Evolutionary conservation across 30 jellyfish, hydroid and myxozoan genomes (phyloP).

Genomic region (Turritopsis dohrnii): DNA sequence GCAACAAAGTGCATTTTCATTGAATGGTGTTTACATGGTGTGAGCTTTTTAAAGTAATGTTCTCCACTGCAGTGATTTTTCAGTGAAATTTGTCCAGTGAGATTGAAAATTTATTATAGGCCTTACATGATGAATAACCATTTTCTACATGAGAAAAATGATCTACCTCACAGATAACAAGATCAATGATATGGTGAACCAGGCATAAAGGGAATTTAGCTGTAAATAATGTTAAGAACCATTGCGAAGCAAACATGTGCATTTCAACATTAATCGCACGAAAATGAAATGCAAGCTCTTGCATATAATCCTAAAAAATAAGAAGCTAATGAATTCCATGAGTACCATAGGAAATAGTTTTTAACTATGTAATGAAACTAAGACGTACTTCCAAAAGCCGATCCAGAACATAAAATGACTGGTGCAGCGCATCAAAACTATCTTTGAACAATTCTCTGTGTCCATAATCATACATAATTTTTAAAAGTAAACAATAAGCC

Average conservation of each 20-base stretch:
- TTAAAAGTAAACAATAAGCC: conserved; percentile 73
- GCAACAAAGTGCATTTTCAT: no score
- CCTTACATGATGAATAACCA: not conserved
- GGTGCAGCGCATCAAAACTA: conserved; percentile 63
- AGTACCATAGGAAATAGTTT: not conserved
- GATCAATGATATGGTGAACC: conserved; percentile 66
- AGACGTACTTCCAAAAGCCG: conserved; percentile 65
- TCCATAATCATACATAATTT: conserved; percentile 67
- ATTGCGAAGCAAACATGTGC: conserved; percentile 95
- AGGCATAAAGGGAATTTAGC: conserved; percentile 89
- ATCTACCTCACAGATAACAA: conserved; percentile 78
- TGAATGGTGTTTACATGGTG: no score
- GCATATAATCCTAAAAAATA: conserved; percentile 55
- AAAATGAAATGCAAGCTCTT: conserved; percentile 61
- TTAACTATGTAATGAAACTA: not conserved
- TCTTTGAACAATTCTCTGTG: conserved; percentile 73
- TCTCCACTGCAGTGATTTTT: no score
- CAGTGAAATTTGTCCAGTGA: no score
- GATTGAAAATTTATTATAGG: not conserved
- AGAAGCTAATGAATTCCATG: not conserved
- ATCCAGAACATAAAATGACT: conserved; percentile 62
- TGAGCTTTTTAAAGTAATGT: not conserved
- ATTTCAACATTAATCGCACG: conserved; percentile 61
- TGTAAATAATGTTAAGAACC: conserved; percentile 90
- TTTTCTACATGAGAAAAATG: not conserved